Evolutionary conservation across 2,797 vertebrate species (phyloP).

Genomic region (Oreochromis grahami): DNA sequence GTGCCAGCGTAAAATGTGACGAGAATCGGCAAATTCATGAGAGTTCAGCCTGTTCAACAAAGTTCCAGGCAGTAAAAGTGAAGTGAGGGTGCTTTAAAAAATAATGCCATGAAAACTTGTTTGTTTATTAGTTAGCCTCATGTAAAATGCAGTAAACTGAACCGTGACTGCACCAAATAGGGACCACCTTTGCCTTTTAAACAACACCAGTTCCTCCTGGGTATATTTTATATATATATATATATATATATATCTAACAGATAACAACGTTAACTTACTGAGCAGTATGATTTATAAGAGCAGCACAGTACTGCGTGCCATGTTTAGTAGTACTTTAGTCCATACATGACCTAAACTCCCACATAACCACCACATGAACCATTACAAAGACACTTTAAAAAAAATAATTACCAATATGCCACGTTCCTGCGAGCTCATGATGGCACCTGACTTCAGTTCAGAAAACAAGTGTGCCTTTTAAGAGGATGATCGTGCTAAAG

Average conservation of each 20-base stretch:
- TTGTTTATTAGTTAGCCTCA: background rate
- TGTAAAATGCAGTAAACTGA: background rate
- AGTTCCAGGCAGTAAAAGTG: background rate
- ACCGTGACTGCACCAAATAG: background rate
- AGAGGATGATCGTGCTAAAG: conserved; percentile 1
- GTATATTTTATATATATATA: background rate
- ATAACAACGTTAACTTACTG: background rate
- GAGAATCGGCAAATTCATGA: background rate
- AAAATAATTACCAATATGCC: background rate
- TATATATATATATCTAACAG: background rate
- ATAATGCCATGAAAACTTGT: background rate
- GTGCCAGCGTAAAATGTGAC: background rate
- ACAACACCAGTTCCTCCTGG: background rate
- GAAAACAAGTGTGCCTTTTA: conserved; percentile 19
- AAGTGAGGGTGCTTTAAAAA: background rate
- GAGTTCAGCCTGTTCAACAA: background rate
- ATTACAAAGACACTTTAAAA: background rate
- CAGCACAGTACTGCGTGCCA: background rate
- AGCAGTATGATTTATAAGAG: background rate
- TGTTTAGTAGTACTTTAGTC: background rate
- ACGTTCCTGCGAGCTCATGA: background rate
- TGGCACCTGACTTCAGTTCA: background rate
- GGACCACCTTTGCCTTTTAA: background rate
- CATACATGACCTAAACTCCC: background rate
- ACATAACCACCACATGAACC: background rate